Evolutionary conservation across 2,113 vertebrate genomes (phyloP).

Genomic region (Dipodomys ordii): DNA sequence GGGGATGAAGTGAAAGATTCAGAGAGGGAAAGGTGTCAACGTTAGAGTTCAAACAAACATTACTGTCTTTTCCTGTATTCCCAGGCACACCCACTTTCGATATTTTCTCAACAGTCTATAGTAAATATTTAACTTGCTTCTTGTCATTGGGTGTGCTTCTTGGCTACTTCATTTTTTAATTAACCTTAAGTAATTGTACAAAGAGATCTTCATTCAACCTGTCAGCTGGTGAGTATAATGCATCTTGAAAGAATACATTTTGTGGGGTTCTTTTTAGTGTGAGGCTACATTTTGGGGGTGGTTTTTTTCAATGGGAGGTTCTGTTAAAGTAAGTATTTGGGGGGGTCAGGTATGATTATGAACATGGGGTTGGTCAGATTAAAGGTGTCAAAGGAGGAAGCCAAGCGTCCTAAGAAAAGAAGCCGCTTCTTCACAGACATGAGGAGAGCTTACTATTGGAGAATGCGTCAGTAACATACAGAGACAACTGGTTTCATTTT

Average conservation of each 20-base stretch:
- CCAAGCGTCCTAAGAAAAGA: fast-evolving
- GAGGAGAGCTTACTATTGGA: not conserved
- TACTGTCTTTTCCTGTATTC: not conserved
- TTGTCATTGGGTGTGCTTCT: not conserved
- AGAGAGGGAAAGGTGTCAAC: not conserved
- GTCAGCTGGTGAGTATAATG: too few species aligned
- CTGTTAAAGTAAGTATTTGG: not conserved
- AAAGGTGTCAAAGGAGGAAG: not conserved
- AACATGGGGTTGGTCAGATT: not conserved
- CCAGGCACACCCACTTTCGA: not conserved
- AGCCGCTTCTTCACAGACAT: fast-evolving
- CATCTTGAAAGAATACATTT: too few species aligned
- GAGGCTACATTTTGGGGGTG: too few species aligned
- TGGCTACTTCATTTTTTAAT: not conserved
- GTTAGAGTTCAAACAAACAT: not conserved
- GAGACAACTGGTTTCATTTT: not conserved
- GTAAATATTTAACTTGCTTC: not conserved
- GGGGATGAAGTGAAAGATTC: not conserved
- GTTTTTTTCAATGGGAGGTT: not conserved
- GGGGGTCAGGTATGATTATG: not conserved
- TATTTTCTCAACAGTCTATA: not conserved
- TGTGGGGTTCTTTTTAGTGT: not conserved
- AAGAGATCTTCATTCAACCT: too few species aligned
- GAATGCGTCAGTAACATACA: not conserved
- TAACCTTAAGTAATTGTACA: too few species aligned